Evolutionary conservation across 2,888 invertebrate genomes (phyloP).

Genomic region (Zygaena filipendulae): DNA sequence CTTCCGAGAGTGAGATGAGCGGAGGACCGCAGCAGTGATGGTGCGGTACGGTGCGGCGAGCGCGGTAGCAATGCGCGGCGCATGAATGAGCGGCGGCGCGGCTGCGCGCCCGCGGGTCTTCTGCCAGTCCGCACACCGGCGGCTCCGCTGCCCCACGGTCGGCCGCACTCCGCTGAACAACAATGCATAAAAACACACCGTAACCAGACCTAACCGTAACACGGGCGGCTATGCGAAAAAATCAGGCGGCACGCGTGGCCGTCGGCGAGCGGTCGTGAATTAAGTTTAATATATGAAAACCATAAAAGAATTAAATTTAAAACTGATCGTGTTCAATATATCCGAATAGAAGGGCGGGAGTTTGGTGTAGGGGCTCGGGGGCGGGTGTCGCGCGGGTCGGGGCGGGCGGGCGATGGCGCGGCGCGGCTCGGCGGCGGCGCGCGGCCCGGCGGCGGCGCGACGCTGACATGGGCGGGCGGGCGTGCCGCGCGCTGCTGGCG

Average conservation of each 20-base stretch:
- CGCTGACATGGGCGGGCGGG: conserved; percentile 65
- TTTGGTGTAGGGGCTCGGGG: conserved; percentile 35
- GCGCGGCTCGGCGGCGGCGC: conserved; percentile 46
- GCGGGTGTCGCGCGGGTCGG: conserved; percentile 32
- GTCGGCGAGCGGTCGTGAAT: conserved; percentile 56
- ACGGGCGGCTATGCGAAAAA: conserved; percentile 53
- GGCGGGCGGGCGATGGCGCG: conserved; percentile 45
- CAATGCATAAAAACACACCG: conserved; percentile 63
- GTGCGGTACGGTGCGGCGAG: conserved; percentile 24
- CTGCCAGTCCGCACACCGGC: conserved; percentile 68
- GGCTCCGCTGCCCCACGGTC: conserved; percentile 68
- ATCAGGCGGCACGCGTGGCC: conserved; percentile 55
- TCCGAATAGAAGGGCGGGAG: conserved; percentile 46
- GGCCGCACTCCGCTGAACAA: conserved; percentile 66
- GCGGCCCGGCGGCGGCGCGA: conserved; percentile 54
- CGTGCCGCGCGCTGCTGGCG: conserved; percentile 65
- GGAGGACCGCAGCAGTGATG: too few species aligned
- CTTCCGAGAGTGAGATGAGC: too few species aligned
- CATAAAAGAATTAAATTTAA: conserved; percentile 45
- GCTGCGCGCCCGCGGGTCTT: conserved; percentile 31
- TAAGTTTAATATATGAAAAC: conserved; percentile 55
- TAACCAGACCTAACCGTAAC: conserved; percentile 47
- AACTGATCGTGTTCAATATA: conserved; percentile 51
- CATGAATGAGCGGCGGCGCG: conserved; percentile 41
- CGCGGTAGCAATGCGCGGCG: conserved; percentile 29